Evolutionary conservation across 2,113 vertebrate genomes (phyloP).

Genomic region (Anser cygnoides): DNA sequence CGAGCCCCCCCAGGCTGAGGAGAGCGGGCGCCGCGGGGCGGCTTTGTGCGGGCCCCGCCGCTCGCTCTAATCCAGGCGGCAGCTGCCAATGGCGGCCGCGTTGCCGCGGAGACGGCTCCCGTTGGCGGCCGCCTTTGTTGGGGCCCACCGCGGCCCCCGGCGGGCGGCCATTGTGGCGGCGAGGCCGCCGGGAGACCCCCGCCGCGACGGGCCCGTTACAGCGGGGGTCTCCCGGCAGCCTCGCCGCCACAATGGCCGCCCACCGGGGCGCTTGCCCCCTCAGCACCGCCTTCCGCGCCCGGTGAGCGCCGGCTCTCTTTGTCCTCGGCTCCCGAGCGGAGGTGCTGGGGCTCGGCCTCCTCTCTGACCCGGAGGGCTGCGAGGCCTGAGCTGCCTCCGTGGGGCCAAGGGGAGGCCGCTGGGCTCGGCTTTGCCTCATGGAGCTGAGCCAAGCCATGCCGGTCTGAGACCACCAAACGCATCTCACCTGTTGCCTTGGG

Average conservation of each 20-base stretch:
- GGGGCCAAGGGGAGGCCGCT: no score
- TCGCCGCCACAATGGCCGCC: background rate
- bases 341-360: no score
- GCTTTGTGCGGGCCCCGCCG: slow-evolving; percentile 76
- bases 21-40: slow-evolving; percentile 48
- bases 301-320: no score
- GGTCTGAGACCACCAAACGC: background rate
- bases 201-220: background rate
- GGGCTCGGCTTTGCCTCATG: background rate
- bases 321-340: no score
- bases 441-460: background rate
- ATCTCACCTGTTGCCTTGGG: background rate
- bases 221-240: background rate
- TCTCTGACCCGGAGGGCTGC: no score
- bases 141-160: slow-evolving; percentile 72
- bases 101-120: slow-evolving; percentile 76
- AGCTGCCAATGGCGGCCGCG: slow-evolving; percentile 81
- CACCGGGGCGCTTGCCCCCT: background rate
- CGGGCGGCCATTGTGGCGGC: background rate
- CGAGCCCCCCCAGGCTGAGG: background rate
- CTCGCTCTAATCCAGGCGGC: slow-evolving; percentile 79
- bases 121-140: slow-evolving; percentile 82
- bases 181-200: background rate
- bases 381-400: no score
- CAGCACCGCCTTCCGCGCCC: background rate